Base-by-base conservation (phyloP, 2,888 invertebrate species). In the Pseudanteris insignis region DNA sequence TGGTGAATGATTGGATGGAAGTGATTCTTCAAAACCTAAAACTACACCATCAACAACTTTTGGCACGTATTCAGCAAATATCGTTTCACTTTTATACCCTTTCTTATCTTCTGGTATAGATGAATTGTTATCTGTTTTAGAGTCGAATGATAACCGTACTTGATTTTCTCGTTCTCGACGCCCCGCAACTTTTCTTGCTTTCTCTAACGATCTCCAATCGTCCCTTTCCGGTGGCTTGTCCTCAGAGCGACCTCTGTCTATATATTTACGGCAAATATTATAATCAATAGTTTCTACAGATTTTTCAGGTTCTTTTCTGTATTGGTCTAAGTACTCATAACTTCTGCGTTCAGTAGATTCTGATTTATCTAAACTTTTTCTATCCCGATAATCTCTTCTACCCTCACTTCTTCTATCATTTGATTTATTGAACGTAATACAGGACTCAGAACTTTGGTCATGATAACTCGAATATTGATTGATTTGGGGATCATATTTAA, bases 31-130 rank as follows among this genome's bases (percentile, higher is more conserved):
- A 57, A 78, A 79, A 2, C 80, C 79, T 1, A 79, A 41, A 2
- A 80, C 76, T 2, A 76, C 67, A 8, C 81, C 77, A 1, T 76
- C 81, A 28, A 82, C 70, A 24, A 80, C 76, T 74, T 89, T 87
- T 0, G 91, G 90, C 79, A 90, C 89, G 66, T 91, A 91, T 74
- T 84, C 84, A 30, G 82, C 72, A 64, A 84, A 84, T 1, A 83
- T 77, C 7, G 83, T 77, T 41, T 81, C 77, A 25, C 76, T 78
- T 40, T 73, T 78, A 34, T 68, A 72, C 29, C 81, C 81, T 26
- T 65, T 60, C 34, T 76, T 77, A 13, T 64, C 65, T 2, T 69
- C 67, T 2, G 70, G 61, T n/a, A n/a, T n/a, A 2, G 73, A 71
- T 14, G 73, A 70, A 9, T 70, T 62, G 6, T 70, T 74, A 5